Conservation (phyloP, 2,888 invertebrate species). For the Coecobrya sp. region DNA sequence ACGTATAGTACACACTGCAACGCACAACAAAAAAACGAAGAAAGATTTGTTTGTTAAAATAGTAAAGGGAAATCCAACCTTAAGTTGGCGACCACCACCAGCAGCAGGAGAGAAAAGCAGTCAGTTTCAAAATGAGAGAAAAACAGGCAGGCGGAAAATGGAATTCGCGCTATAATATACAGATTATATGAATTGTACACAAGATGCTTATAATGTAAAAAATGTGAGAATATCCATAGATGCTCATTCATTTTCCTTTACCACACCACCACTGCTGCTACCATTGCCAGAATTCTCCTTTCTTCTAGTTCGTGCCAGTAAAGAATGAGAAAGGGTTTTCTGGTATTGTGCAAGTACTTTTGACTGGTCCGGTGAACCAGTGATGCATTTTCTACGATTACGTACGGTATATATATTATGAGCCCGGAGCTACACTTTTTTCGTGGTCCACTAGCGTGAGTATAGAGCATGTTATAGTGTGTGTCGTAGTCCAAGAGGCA, state of each 20-base stretch:
- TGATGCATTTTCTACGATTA: conserved; percentile 46
- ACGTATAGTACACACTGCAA: conserved; percentile 25
- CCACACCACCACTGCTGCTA: not conserved
- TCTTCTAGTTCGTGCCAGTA: conserved; percentile 61
- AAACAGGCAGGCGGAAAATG: conserved; percentile 63
- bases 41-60: conserved; percentile 8
- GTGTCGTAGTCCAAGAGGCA: conserved; percentile 26
- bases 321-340: conserved; percentile 52
- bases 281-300: conserved; percentile 49
- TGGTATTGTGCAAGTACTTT: conserved; percentile 62
- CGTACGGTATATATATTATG: not conserved
- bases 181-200: conserved; percentile 14
- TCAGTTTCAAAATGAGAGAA: conserved; percentile 12
- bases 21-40: conserved; percentile 17
- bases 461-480: not conserved
- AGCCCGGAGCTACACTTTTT: conserved; percentile 11
- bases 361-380: conserved; percentile 47
- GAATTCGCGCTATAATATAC: conserved; percentile 44
- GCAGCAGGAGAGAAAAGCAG: conserved; percentile 4
- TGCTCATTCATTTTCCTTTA: conserved; percentile 63
- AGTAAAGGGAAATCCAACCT: conserved; percentile 17
- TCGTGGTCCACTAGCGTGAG: conserved; percentile 44
- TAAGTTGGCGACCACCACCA: conserved; percentile 3
- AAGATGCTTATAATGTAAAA: conserved; percentile 20
- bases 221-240: conserved; percentile 45